Percentiles rank a stretch among this genome's conserved stretches.
Evolutionary conservation across 1,140 invertebrate genomes (phyloP).

Genomic region (Zaprionus vittiger): DNA sequence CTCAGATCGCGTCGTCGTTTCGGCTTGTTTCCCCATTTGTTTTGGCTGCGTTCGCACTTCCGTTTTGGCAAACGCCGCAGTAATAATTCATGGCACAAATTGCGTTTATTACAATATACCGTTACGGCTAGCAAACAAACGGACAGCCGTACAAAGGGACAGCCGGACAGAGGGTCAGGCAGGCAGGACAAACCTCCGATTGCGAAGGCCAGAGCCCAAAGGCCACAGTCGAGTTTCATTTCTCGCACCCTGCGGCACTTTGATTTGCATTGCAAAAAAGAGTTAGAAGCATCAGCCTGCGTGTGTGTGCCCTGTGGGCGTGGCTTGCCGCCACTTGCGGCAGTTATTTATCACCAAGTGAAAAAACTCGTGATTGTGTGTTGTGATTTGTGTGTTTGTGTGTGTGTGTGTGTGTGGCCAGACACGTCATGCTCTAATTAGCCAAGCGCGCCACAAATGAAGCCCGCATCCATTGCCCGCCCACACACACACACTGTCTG

Average conservation of each 20-base stretch:
- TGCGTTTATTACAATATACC: conserved; percentile 79
- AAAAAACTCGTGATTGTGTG: conserved; percentile 39
- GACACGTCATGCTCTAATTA: conserved; percentile 74
- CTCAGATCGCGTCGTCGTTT: conserved; percentile 10
- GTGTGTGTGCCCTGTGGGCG: conserved; percentile 40
- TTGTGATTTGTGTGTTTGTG: conserved; percentile 62
- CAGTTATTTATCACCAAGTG: conserved; percentile 67
- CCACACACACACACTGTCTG: conserved; percentile 21
- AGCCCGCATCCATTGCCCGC: background rate
- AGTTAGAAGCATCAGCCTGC: background rate
- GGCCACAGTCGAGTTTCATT: conserved; percentile 1
- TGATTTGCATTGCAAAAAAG: conserved; percentile 69
- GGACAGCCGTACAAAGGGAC: conserved; percentile 12
- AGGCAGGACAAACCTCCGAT: background rate
- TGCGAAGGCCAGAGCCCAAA: background rate
- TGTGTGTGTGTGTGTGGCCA: conserved; percentile 37
- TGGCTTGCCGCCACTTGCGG: conserved; percentile 52
- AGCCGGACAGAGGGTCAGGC: conserved; percentile 8
- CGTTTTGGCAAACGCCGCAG: conserved; percentile 65
- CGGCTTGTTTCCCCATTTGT: conserved; percentile 38
- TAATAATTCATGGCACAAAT: conserved; percentile 81
- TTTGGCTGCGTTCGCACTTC: conserved; percentile 59
- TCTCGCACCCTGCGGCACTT: conserved; percentile 34
- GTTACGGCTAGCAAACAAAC: conserved; percentile 33
- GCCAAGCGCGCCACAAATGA: conserved; percentile 34